Evolutionary conservation across 2,113 vertebrate genomes (phyloP), one percentile per base, ranked within the genome.

Genomic region (Ceyx melanurus): DNA sequence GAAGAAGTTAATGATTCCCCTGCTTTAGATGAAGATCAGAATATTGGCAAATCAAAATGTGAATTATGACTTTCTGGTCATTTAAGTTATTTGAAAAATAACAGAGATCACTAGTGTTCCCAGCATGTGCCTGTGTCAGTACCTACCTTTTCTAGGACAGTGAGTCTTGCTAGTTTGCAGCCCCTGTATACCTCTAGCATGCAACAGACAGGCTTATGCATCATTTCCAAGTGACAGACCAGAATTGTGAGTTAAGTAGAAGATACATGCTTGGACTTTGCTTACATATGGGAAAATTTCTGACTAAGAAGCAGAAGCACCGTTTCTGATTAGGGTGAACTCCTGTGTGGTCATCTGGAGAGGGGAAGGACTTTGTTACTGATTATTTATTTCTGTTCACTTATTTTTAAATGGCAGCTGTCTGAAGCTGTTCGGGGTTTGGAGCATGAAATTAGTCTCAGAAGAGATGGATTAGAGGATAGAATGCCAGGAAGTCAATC

Each of bases 341-440:
- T 53, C 75, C 35, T 43, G 21, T 23, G 26, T 82, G 42, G 67
- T 70, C 37, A 37, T 77, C 67, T 82, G 64, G 33, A 76, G 58
- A 70, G 16, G 14, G 37, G 51, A 87, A 89, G 33, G 54, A 31
- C 75, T 91, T 89, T 58, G 18, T 46, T 91, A 62, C 51, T 77
- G 74, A 91, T 92, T 71, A 54, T 75, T 88, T 94, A 91, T 91
- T 95, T 95, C 89, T 81, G 82, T 74, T 86, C 2, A 20, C 79
- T 92, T 90, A 73, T 90, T 96, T 95, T 93, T 94, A 86, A 93
- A 84, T 94, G 86, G 65, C 90, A 95, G 90, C 61, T 94, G 73
- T 95, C 92, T 83, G 62, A 86, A 84, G 74, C 58, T 86, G 42
- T 77, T 93, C 88, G 82, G 74, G 68, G 83, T 93, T 90, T 92